Evolutionary conservation across 2,797 vertebrate genomes (phyloP).

Genomic region (Todus mexicanus): DNA sequence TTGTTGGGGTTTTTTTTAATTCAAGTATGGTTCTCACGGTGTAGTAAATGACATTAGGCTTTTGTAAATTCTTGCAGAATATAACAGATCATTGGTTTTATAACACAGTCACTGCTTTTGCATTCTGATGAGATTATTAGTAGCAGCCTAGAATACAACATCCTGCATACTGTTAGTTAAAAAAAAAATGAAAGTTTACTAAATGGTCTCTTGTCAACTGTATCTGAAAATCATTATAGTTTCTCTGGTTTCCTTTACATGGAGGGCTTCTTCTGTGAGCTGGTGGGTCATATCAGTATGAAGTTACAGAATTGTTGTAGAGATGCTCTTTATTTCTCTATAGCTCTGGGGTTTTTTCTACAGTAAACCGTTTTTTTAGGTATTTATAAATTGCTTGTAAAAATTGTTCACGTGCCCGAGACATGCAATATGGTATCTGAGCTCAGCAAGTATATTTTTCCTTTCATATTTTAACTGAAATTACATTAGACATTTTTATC

Average conservation of each 20-base stretch:
- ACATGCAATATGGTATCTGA: slow-evolving; percentile 12
- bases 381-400: slow-evolving; percentile 55
- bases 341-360: slow-evolving; percentile 20
- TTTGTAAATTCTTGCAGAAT: slow-evolving; percentile 90
- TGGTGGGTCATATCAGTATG: slow-evolving; percentile 70
- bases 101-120: slow-evolving; percentile 89
- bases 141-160: slow-evolving; percentile 84
- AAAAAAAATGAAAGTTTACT: slow-evolving; percentile 86
- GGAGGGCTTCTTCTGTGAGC: slow-evolving; percentile 69
- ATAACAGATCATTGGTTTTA: slow-evolving; percentile 91
- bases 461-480: slow-evolving; percentile 1
- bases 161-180: slow-evolving; percentile 83
- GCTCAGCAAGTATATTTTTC: slow-evolving; percentile 16
- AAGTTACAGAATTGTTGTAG: slow-evolving; percentile 68
- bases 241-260: slow-evolving; percentile 73
- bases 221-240: slow-evolving; percentile 84
- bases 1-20: slow-evolving; percentile 70
- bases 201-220: slow-evolving; percentile 87
- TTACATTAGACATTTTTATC: slow-evolving; percentile 19
- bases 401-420: neutral
- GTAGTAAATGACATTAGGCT: slow-evolving; percentile 89
- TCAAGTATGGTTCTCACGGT: slow-evolving; percentile 82
- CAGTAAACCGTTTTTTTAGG: slow-evolving; percentile 23
- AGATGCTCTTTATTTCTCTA: slow-evolving; percentile 46
- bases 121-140: slow-evolving; percentile 91